Percentiles rank a stretch among this genome's conserved stretches.
phyloP scores from a whole-genome alignment of 2,888 invertebrate genomes.

The Drosophila koepferae region DNA sequence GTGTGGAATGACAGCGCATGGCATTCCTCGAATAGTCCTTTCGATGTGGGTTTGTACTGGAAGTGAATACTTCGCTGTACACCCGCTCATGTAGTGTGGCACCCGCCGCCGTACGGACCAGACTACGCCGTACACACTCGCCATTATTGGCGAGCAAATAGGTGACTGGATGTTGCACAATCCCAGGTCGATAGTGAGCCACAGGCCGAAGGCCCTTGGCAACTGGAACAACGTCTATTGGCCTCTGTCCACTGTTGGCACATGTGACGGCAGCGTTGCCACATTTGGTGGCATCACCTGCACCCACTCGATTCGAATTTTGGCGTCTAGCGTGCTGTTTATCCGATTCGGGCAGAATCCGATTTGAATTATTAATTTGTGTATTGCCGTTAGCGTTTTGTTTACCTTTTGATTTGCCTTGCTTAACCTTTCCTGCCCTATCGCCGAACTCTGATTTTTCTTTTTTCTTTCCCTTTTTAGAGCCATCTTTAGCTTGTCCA shows the following conservation, averaged over 20 bases:
- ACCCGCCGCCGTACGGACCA: constrained; percentile 67
- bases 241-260: not conserved
- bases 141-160: constrained; percentile 29
- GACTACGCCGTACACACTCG: constrained; percentile 36
- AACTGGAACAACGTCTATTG: not conserved
- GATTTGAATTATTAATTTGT: not conserved
- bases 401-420: not conserved
- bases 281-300: constrained; percentile 10
- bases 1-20: not conserved
- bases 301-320: constrained; percentile 8
- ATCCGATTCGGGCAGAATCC: not conserved
- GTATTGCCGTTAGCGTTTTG: not conserved
- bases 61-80: not conserved
- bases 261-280: not conserved
- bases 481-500: not conserved
- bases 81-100: constrained; percentile 55
- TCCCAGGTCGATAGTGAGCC: constrained; percentile 60
- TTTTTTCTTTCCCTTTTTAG: not conserved
- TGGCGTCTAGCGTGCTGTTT: constrained; percentile 1
- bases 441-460: not conserved
- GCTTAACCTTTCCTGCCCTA: not conserved
- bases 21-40: not conserved
- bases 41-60: not conserved
- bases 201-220: constrained; percentile 28
- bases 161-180: constrained; percentile 23